Percentiles rank a stretch among this genome's conserved stretches.
These are phyloP conservation scores for Lysandra bellargus DNA, from an alignment of 2,888 invertebrate species.

Conservation along the genomic window DNA sequence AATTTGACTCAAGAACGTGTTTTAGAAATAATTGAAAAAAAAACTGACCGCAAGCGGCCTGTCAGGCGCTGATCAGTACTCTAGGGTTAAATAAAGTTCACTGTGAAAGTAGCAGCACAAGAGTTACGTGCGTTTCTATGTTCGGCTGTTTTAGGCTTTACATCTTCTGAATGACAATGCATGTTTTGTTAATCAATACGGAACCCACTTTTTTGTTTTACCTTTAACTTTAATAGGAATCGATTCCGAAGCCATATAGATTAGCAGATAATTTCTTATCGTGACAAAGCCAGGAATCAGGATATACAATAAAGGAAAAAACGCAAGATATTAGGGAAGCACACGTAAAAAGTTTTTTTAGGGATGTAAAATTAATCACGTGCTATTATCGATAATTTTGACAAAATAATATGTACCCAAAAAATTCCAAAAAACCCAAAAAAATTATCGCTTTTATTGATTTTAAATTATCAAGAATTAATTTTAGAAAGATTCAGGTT, in stretches of 20 bases:
- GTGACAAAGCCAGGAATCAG: background rate
- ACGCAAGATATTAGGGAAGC: constrained; percentile 3
- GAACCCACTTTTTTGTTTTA: background rate
- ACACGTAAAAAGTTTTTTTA: constrained; percentile 9
- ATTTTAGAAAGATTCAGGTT: background rate
- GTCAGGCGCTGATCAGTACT: too few relatives aligned
- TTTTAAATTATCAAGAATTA: too few relatives aligned
- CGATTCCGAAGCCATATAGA: background rate
- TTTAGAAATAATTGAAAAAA: too few relatives aligned
- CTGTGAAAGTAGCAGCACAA: too few relatives aligned
- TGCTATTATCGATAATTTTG: background rate
- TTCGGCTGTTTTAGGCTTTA: background rate
- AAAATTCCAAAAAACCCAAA: too few relatives aligned
- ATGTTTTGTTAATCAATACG: background rate
- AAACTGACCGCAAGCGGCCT: too few relatives aligned
- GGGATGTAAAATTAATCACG: background rate
- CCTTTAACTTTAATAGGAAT: background rate
- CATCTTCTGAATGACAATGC: background rate
- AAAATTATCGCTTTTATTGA: too few relatives aligned
- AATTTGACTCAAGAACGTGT: too few relatives aligned
- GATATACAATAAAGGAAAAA: constrained; percentile 8
- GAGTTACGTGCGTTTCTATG: too few relatives aligned
- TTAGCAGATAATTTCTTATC: background rate
- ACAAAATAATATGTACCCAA: background rate
- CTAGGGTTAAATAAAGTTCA: too few relatives aligned